Evolutionary conservation across 2,888 invertebrate genomes (phyloP).

Genomic region (Andrena flavipes): DNA sequence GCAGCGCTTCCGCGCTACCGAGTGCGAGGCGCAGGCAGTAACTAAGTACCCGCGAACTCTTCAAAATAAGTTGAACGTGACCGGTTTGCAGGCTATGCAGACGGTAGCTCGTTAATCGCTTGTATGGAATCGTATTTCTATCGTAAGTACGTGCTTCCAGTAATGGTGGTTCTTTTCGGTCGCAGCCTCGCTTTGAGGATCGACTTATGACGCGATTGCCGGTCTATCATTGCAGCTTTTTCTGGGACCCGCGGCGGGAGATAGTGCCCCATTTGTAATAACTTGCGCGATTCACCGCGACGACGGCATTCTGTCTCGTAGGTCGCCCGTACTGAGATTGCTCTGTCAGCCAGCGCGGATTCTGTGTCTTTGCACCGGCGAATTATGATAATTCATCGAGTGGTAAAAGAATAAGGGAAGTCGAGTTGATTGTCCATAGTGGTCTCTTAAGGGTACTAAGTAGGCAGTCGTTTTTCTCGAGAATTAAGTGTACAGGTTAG

Average conservation of each 20-base stretch:
- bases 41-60: neutral
- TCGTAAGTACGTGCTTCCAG: constrained; percentile 47
- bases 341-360: constrained; percentile 19
- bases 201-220: constrained; percentile 41
- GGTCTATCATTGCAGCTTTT: constrained; percentile 33
- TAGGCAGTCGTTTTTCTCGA: too few relatives aligned
- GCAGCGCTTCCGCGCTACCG: neutral
- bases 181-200: constrained; percentile 17
- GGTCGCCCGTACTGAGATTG: constrained; percentile 34
- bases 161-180: constrained; percentile 52
- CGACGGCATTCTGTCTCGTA: constrained; percentile 41
- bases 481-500: too few relatives aligned
- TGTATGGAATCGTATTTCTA: constrained; percentile 45
- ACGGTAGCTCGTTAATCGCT: constrained; percentile 63
- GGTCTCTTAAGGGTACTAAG: too few relatives aligned
- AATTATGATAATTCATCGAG: constrained; percentile 48
- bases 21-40: neutral
- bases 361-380: neutral
- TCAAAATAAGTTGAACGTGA: constrained; percentile 45
- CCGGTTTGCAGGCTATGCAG: constrained; percentile 29
- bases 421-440: neutral
- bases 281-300: constrained; percentile 32
- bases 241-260: constrained; percentile 14
- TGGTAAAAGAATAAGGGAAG: neutral
- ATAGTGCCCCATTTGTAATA: constrained; percentile 45